phyloP scores from a whole-genome alignment of 2,797 vertebrate genomes.

The Galagoides demidoff region DNA sequence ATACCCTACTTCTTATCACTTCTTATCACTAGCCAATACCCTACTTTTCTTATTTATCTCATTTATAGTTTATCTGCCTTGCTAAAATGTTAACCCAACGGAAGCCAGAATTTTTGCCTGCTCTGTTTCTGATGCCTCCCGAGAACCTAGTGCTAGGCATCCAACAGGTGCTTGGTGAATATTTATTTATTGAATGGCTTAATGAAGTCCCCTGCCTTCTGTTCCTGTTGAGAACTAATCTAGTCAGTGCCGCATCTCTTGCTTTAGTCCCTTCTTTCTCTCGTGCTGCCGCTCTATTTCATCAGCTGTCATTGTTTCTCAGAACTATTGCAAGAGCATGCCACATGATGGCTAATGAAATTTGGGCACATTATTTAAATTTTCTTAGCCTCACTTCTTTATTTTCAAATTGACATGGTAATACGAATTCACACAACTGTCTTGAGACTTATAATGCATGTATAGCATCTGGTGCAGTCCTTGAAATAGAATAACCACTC shows the following conservation, averaged over 20 bases:
- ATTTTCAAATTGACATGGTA: neutral
- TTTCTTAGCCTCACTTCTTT: neutral
- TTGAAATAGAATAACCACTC: neutral
- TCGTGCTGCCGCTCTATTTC: neutral
- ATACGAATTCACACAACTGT: neutral
- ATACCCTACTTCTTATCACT: neutral
- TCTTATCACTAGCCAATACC: neutral
- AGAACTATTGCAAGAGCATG: neutral
- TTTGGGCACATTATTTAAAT: constrained; percentile 25
- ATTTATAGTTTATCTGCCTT: neutral
- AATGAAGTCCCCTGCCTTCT: neutral
- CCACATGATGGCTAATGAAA: neutral
- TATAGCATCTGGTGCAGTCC: neutral
- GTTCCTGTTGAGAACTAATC: neutral
- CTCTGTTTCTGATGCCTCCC: neutral
- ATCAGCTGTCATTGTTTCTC: neutral
- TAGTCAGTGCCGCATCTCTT: neutral
- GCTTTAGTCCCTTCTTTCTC: neutral
- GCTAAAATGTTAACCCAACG: neutral
- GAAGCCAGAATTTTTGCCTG: neutral
- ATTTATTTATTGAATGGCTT: neutral
- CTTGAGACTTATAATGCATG: neutral
- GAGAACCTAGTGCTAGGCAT: neutral
- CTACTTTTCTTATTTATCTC: neutral
- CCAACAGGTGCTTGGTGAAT: neutral